These are phyloP conservation scores for Petrocephalus microphthalmus DNA, from an alignment of 2,113 vertebrate genomes.

Conservation along the genomic window DNA sequence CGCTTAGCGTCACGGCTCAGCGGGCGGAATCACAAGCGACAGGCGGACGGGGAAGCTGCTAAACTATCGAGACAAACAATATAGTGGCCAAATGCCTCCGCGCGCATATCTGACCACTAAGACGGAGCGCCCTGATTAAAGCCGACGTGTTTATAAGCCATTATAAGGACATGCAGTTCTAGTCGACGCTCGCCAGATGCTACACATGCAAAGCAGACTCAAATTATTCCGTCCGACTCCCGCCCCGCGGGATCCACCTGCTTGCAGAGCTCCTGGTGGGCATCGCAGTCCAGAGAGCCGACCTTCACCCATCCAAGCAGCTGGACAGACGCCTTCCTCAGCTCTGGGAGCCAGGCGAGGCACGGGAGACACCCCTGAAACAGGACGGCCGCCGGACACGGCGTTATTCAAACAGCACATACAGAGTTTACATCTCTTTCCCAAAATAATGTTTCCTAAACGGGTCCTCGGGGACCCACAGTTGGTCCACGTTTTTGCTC, in stretches of 20 bases:
- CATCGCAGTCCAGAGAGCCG: slow-evolving; percentile 88
- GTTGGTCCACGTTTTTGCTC: not conserved
- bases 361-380: slow-evolving; percentile 93
- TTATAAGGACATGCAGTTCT: not conserved
- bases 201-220: not conserved
- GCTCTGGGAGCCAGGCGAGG: slow-evolving; percentile 82
- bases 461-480: not conserved
- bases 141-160: not conserved
- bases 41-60: not conserved
- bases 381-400: not conserved
- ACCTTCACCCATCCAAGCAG: slow-evolving; percentile 85
- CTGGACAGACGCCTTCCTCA: slow-evolving; percentile 90
- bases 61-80: slow-evolving; percentile 8
- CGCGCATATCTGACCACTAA: not conserved
- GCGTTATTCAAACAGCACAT: not conserved
- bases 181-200: not conserved
- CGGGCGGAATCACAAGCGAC: not conserved
- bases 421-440: not conserved
- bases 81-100: not conserved
- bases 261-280: slow-evolving; percentile 84
- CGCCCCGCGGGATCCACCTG: slow-evolving; percentile 58
- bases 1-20: not conserved
- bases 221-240: not conserved
- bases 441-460: no score
- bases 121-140: not conserved